Evolutionary conservation across 2,888 invertebrate species (phyloP).

Genomic region (Tholera decimalis): DNA sequence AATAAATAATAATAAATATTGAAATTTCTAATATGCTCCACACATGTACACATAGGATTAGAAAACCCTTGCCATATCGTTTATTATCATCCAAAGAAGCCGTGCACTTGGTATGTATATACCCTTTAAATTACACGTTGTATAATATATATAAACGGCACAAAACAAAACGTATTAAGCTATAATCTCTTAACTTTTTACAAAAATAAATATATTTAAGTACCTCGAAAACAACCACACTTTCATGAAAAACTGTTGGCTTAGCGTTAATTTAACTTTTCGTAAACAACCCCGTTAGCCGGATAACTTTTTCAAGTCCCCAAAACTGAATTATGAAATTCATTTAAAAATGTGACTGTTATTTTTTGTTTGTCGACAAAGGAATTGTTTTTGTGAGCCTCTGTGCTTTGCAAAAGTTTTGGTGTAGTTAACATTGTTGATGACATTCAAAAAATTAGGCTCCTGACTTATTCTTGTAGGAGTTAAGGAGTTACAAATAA

Average conservation of each 20-base stretch:
- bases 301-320: constrained; percentile 68
- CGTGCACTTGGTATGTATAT: no score
- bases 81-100: no score
- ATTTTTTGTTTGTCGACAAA: constrained; percentile 63
- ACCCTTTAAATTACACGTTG: no score
- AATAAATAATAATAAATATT: no score
- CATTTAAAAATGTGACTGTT: constrained; percentile 67
- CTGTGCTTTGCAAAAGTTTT: constrained; percentile 47
- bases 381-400: constrained; percentile 64
- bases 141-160: no score
- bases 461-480: background rate
- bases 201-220: background rate
- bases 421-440: constrained; percentile 29
- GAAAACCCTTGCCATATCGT: no score
- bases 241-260: constrained; percentile 56
- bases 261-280: constrained; percentile 78
- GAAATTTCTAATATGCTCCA: no score
- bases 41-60: no score
- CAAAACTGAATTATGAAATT: constrained; percentile 78
- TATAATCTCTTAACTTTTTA: constrained; percentile 5
- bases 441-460: constrained; percentile 32
- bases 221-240: constrained; percentile 15
- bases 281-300: constrained; percentile 68
- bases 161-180: constrained; percentile 3
- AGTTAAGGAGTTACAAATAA: constrained; percentile 1